Percentiles rank a stretch among this genome's conserved stretches.
These are phyloP conservation scores for Tipula helvola DNA, from an alignment of 2,888 invertebrate species.

Conservation along the genomic window DNA sequence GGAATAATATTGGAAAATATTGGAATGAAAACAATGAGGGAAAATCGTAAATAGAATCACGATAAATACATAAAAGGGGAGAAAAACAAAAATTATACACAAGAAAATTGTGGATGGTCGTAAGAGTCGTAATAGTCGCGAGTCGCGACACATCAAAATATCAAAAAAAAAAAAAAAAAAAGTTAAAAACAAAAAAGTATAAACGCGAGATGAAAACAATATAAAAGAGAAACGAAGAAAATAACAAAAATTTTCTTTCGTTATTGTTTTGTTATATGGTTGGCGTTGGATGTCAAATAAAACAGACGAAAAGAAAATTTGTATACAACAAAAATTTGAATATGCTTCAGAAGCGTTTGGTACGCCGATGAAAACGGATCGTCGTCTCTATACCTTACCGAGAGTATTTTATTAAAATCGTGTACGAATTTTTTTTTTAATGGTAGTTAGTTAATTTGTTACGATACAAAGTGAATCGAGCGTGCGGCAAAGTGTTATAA, in stretches of 20 bases:
- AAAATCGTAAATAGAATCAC: neutral
- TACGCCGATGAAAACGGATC: neutral
- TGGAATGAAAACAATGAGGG: neutral
- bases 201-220: neutral
- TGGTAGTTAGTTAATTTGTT: neutral
- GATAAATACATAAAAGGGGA: neutral
- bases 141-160: slow-evolving; percentile 4
- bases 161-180: neutral
- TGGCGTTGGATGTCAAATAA: neutral
- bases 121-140: neutral
- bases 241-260: neutral
- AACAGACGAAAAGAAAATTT: neutral
- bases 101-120: slow-evolving; percentile 4
- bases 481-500: neutral
- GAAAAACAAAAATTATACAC: neutral
- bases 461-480: neutral
- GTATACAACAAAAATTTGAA: neutral
- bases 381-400: neutral
- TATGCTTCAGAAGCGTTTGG: neutral
- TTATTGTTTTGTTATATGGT: neutral
- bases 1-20: neutral
- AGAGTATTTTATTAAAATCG: neutral
- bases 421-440: neutral
- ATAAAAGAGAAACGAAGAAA: neutral
- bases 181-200: neutral